These are phyloP conservation scores for Pachyuromys duprasi DNA, from an alignment of 2,797 vertebrate species.

Conservation along the genomic window DNA sequence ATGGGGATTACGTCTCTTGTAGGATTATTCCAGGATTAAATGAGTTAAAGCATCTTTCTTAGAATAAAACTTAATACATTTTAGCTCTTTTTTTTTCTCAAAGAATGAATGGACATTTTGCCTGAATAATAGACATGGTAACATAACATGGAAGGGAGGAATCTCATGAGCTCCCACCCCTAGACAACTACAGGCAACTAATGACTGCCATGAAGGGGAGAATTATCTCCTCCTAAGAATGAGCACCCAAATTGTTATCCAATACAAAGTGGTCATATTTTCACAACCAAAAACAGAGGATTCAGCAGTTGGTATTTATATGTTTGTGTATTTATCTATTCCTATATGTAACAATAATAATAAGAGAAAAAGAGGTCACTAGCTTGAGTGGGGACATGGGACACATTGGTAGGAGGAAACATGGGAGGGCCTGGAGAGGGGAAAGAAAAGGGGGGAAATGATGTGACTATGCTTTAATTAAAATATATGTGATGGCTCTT, in stretches of 20 bases:
- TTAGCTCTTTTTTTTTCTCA: not conserved
- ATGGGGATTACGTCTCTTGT: not conserved
- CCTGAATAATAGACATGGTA: not conserved
- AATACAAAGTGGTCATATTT: not conserved
- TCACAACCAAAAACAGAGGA: not conserved
- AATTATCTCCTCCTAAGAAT: no score
- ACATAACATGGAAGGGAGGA: not conserved
- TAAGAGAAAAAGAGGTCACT: not conserved
- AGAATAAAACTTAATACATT: not conserved
- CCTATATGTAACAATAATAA: not conserved
- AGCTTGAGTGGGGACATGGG: no score
- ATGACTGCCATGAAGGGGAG: not conserved
- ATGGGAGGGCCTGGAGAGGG: no score
- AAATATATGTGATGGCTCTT: not conserved
- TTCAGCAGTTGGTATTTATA: not conserved
- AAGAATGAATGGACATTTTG: conserved; percentile 23
- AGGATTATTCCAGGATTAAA: conserved; percentile 6
- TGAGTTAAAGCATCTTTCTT: conserved; percentile 9
- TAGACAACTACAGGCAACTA: not conserved
- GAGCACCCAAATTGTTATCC: not conserved
- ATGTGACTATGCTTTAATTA: not conserved
- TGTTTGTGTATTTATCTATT: not conserved
- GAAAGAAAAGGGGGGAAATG: not conserved
- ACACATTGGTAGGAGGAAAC: not conserved
- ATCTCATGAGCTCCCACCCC: not conserved